Percentiles rank a stretch among this genome's conserved stretches.
These are phyloP conservation scores for Gonatopus flavifemur DNA, from an alignment of 1,140 invertebrate species.

Conservation along the genomic window DNA sequence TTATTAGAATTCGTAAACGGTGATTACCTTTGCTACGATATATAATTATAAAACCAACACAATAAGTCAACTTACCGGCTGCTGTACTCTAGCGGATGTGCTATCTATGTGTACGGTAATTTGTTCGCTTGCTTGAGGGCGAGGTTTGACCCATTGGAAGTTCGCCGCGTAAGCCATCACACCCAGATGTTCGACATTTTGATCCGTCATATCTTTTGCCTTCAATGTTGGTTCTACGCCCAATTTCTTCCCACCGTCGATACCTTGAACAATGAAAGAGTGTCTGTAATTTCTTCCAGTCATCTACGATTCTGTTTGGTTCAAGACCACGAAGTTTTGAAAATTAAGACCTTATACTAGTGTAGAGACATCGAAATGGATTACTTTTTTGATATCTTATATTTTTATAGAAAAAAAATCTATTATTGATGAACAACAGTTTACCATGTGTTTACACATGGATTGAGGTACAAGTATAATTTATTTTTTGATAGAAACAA, in stretches of 20 bases:
- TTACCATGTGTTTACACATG: too few species aligned
- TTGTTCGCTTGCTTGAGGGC: constrained; percentile 77
- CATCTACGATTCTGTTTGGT: too few species aligned
- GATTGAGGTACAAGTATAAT: too few species aligned
- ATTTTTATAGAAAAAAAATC: too few species aligned
- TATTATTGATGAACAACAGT: too few species aligned
- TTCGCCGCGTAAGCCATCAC: constrained; percentile 93
- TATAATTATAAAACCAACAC: constrained; percentile 17
- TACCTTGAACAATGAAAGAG: too few species aligned
- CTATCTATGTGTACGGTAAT: constrained; percentile 75
- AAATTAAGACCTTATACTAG: too few species aligned
- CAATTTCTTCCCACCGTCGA: constrained; percentile 64
- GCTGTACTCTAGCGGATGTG: constrained; percentile 79
- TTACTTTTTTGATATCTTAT: too few species aligned
- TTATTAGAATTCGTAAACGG: background rate
- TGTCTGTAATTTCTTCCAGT: too few species aligned
- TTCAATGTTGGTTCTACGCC: constrained; percentile 88
- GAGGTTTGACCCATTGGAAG: constrained; percentile 84
- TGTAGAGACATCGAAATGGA: too few species aligned
- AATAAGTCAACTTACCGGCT: constrained; percentile 67
- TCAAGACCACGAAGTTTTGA: too few species aligned
- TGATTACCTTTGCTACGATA: background rate
- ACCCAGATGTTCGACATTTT: constrained; percentile 91
- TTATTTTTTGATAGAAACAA: too few species aligned
- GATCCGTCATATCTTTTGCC: constrained; percentile 91